Evolutionary conservation across 1,140 invertebrate genomes (phyloP), one percentile per base, ranked within the genome.

Genomic region (Drosophila navojoa): DNA sequence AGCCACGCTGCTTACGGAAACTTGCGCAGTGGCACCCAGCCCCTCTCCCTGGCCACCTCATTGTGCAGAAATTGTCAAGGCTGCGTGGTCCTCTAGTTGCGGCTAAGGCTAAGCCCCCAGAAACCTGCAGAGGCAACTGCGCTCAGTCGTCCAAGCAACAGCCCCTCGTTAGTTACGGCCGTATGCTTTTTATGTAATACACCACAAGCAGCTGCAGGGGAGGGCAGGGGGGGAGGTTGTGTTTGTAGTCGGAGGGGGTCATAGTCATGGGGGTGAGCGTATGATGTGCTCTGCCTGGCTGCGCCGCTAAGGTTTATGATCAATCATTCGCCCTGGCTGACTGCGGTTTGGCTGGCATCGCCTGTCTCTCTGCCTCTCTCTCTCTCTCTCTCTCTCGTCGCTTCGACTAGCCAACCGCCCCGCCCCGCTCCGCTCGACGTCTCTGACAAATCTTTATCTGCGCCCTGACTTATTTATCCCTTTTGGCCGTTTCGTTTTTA

Each of bases 151-250:
- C 75, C 71, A 79, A 82, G 72, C 76, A 79, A 79, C 84, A 87
- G 69, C 79, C 82, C 67, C 82, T 87, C 84, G 79, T 87, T 87
- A 87, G 84, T 89, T 87, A 87, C 82, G 82, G 82, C 69, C 82
- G 82, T 87, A 87, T 89, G 82, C 69, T 82, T 87, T 87, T 87
- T 89, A 87, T 87, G 84, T 87, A 87, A 87, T 79, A 79, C 62
- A 67, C 64, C 75, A 60, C 57, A 55, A 67, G n/a, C 58, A 22
- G 19, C 19, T 22, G 19, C 19, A 1, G 19, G 19, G 50, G 61
- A 50, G 19, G 42, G 29, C 3, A 32, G 29, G 29, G 6, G 32
- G 22, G 4, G 29, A 15, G 38, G 19, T n/a, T 29, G 50, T 32
- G 50, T 35, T 9, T 32, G 32, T 0, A 59, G 19, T 10, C 15